A percentile compares a stretch with the other conserved stretches of the same genome.
Evolutionary conservation across 2,888 invertebrate genomes (phyloP).

Genomic region (Diplolepis rosae): DNA sequence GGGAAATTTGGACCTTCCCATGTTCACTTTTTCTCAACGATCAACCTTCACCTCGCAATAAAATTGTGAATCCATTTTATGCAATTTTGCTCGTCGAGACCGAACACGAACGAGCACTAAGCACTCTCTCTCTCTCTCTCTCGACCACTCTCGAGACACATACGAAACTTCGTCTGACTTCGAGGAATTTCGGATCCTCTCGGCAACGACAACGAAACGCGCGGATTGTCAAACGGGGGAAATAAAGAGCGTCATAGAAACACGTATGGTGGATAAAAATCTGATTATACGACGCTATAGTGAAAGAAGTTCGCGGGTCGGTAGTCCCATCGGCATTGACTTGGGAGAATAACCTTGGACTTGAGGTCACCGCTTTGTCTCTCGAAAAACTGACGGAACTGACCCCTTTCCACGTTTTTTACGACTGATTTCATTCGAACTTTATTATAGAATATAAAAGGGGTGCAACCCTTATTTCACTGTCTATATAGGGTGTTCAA

Average conservation of each 20-base stretch:
- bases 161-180: slow-evolving; percentile 49
- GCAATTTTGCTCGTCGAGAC: slow-evolving; percentile 59
- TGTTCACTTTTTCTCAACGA: slow-evolving; percentile 78
- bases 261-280: slow-evolving; percentile 29
- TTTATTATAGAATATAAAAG: slow-evolving; percentile 10
- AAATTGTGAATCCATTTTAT: slow-evolving; percentile 67
- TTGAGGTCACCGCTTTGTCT: slow-evolving; percentile 30
- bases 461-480: slow-evolving; percentile 23
- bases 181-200: slow-evolving; percentile 53
- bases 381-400: slow-evolving; percentile 24
- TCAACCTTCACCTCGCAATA: slow-evolving; percentile 75
- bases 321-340: slow-evolving; percentile 21
- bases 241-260: slow-evolving; percentile 27
- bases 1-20: slow-evolving; percentile 90
- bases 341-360: slow-evolving; percentile 26
- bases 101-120: slow-evolving; percentile 60
- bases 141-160: slow-evolving; percentile 35
- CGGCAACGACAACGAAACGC: slow-evolving; percentile 64
- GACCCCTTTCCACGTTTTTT: slow-evolving; percentile 23
- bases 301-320: slow-evolving; percentile 23
- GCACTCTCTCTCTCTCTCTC: slow-evolving; percentile 32
- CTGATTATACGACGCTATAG: slow-evolving; percentile 17
- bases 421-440: slow-evolving; percentile 24
- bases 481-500: slow-evolving; percentile 20
- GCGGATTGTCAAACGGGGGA: slow-evolving; percentile 60